phyloP scores from a whole-genome alignment of 1,140 invertebrate species.

The Aphis craccivora region DNA sequence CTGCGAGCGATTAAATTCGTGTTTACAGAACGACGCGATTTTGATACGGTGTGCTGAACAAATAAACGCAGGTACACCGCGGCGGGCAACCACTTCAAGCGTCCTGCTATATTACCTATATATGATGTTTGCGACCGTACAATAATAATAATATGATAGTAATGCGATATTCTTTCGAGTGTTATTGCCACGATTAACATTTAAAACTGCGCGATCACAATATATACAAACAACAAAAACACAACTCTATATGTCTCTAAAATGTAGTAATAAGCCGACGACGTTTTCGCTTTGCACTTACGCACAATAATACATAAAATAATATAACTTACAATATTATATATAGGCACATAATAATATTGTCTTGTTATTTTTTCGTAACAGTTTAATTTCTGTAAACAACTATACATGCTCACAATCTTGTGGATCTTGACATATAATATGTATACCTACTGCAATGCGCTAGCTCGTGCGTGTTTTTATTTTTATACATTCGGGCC shows the following conservation, averaged over 20 bases:
- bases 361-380: background rate
- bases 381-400: background rate
- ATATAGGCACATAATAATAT: background rate
- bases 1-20: background rate
- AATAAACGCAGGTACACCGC: background rate
- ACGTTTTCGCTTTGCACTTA: background rate
- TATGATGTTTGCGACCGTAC: background rate
- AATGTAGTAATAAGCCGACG: background rate
- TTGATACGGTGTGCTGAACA: background rate
- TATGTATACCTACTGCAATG: background rate
- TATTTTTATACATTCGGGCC: too few relatives aligned
- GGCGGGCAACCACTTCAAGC: background rate
- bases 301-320: background rate
- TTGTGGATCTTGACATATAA: background rate
- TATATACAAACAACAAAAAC: background rate
- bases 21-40: background rate
- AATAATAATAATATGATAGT: background rate
- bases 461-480: too few relatives aligned
- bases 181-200: constrained; percentile 26
- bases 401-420: background rate
- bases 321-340: background rate
- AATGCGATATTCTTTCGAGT: constrained; percentile 23
- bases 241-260: background rate
- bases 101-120: background rate
- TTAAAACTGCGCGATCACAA: background rate